These are phyloP conservation scores for Drosophila kanekoi DNA, from an alignment of 2,888 invertebrate genomes.

Conservation along the genomic window DNA sequence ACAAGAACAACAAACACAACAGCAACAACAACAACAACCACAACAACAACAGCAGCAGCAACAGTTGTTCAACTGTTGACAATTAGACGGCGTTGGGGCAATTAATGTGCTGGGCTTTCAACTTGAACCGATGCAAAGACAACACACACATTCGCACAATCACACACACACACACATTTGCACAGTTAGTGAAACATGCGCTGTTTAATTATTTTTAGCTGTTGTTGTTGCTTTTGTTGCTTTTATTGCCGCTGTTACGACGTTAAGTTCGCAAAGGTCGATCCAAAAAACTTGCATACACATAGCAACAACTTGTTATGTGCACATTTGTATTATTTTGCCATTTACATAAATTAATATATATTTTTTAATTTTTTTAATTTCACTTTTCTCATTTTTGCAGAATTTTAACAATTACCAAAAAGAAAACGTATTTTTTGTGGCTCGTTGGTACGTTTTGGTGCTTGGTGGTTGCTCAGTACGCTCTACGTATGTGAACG, in stretches of 20 bases:
- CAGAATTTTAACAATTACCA: slow-evolving; percentile 19
- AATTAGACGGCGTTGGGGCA: slow-evolving; percentile 59
- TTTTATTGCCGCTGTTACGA: slow-evolving; percentile 59
- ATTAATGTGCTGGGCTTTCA: slow-evolving; percentile 56
- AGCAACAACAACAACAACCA: slow-evolving; percentile 18
- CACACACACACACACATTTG: slow-evolving; percentile 5
- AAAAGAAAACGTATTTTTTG: slow-evolving; percentile 19
- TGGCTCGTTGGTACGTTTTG: slow-evolving; percentile 8
- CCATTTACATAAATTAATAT: too few relatives aligned
- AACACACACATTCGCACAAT: slow-evolving; percentile 30
- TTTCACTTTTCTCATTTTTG: slow-evolving; percentile 30
- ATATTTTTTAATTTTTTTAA: slow-evolving; percentile 5
- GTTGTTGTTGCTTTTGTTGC: slow-evolving; percentile 40
- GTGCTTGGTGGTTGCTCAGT: slow-evolving; percentile 18
- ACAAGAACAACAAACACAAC: slow-evolving; percentile 6
- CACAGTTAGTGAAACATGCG: slow-evolving; percentile 57
- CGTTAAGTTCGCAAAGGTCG: slow-evolving; percentile 76
- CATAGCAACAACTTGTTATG: slow-evolving; percentile 33
- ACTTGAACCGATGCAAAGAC: slow-evolving; percentile 49
- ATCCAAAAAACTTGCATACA: slow-evolving; percentile 32
- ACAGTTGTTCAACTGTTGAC: slow-evolving; percentile 48
- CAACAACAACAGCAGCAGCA: slow-evolving; percentile 15
- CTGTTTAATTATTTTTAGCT: slow-evolving; percentile 77
- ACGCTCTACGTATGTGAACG: neutral
- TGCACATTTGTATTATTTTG: slow-evolving; percentile 17